Evolutionary conservation across 1,140 invertebrate species (phyloP).

Genomic region (Ridgeia piscesae): DNA sequence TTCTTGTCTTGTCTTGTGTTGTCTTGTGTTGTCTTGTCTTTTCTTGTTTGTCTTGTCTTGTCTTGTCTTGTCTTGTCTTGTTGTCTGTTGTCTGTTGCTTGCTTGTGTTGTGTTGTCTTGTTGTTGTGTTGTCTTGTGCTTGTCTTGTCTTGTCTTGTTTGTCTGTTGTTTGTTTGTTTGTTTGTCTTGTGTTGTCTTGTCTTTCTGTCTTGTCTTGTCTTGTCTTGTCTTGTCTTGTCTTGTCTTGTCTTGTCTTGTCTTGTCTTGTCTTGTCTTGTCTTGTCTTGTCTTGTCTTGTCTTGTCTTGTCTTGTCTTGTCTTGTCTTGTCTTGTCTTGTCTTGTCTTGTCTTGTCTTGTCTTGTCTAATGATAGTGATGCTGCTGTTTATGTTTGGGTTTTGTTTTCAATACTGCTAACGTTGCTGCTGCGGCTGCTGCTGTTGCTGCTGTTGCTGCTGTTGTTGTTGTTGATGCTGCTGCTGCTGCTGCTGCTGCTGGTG

Average conservation of each 20-base stretch:
- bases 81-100: constrained; percentile 10
- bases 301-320: neutral
- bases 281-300: neutral
- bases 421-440: no score
- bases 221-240: neutral
- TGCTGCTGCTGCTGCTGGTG: neutral
- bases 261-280: neutral
- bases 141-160: no score
- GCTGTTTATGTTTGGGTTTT: constrained; percentile 1
- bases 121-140: constrained; percentile 12
- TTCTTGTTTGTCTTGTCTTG: no score
- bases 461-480: no score
- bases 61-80: neutral
- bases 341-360: no score
- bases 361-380: no score
- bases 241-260: neutral
- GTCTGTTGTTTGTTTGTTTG: neutral
- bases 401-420: no score
- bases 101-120: constrained; percentile 3
- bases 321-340: neutral
- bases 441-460: no score
- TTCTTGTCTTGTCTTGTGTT: neutral
- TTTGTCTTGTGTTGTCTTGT: neutral
- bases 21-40: neutral
- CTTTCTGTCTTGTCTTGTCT: neutral